Evolutionary conservation across 1,140 invertebrate species (phyloP).

Genomic region (Caenorhabditis briggsae): DNA sequence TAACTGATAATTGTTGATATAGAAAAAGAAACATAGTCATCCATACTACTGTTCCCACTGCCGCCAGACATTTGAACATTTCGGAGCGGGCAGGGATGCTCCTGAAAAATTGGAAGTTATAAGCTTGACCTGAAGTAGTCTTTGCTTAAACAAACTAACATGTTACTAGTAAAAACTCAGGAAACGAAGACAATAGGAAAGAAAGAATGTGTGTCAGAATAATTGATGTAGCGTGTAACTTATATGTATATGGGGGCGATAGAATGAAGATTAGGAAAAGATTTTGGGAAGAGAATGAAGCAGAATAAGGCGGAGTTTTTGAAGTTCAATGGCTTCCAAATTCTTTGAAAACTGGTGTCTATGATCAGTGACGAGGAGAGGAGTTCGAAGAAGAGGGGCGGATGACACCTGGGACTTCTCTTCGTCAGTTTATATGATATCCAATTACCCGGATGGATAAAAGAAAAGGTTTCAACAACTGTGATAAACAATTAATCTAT

Average conservation of each 20-base stretch:
- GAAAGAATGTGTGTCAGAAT: neutral
- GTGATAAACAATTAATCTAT: constrained; percentile 7
- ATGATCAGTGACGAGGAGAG: neutral
- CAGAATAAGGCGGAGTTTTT: neutral
- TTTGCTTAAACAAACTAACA: neutral
- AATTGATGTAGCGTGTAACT: constrained; percentile 5
- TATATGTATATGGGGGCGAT: constrained; percentile 1
- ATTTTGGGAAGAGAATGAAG: constrained; percentile 2
- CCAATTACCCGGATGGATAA: neutral
- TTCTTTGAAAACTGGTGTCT: constrained; percentile 52
- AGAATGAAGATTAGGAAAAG: constrained; percentile 46
- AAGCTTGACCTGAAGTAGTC: neutral
- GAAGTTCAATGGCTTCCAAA: constrained; percentile 3
- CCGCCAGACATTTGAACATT: constrained; percentile 49
- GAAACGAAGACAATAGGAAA: neutral
- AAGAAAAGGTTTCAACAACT: neutral
- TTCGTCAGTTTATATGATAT: constrained; percentile 46
- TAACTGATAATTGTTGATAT: constrained; percentile 44
- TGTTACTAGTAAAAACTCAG: neutral
- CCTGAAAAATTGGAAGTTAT: neutral
- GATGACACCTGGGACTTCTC: constrained; percentile 15
- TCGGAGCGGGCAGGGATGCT: constrained; percentile 47
- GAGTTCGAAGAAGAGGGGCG: neutral
- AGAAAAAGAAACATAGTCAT: constrained; percentile 45
- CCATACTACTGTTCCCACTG: constrained; percentile 43